Percentiles rank a stretch among this genome's conserved stretches.
Evolutionary conservation across 2,113 vertebrate species (phyloP).

Genomic region (Neolamprologus brichardi): DNA sequence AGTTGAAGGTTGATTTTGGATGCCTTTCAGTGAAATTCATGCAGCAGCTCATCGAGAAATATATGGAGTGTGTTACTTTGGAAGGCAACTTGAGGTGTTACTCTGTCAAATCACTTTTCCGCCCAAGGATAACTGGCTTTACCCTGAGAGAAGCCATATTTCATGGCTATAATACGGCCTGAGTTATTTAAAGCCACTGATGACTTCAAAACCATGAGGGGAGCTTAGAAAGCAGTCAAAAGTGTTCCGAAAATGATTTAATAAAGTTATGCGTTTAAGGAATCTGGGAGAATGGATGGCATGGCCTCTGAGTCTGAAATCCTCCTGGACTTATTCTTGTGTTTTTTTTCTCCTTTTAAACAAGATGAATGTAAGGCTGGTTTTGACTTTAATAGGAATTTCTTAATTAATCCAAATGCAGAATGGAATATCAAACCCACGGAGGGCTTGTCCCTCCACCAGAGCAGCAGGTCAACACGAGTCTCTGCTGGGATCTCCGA

Average conservation of each 20-base stretch:
- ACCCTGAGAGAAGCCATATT: slow-evolving; percentile 61
- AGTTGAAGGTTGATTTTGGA: slow-evolving; percentile 8
- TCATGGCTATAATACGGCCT: slow-evolving; percentile 58
- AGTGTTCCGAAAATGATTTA: slow-evolving; percentile 60
- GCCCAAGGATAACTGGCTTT: slow-evolving; percentile 66
- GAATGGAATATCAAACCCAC: slow-evolving; percentile 64
- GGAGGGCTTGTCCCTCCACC: slow-evolving; percentile 61
- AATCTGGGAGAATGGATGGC: slow-evolving; percentile 50
- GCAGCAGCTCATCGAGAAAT: slow-evolving; percentile 28
- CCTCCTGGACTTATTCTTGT: slow-evolving; percentile 62
- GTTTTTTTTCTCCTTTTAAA: slow-evolving; percentile 69
- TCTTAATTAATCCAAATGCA: slow-evolving; percentile 76
- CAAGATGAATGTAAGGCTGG: slow-evolving; percentile 67
- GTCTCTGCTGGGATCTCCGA: slow-evolving; percentile 52
- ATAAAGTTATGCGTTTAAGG: slow-evolving; percentile 60
- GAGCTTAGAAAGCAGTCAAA: slow-evolving; percentile 65
- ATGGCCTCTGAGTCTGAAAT: slow-evolving; percentile 50
- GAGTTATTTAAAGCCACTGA: slow-evolving; percentile 69
- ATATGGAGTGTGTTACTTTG: slow-evolving; percentile 28
- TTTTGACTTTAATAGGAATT: slow-evolving; percentile 72
- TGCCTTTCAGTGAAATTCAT: slow-evolving; percentile 18
- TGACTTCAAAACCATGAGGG: slow-evolving; percentile 63
- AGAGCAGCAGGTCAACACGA: slow-evolving; percentile 67
- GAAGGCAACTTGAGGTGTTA: slow-evolving; percentile 56
- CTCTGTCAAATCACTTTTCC: slow-evolving; percentile 64